These are phyloP conservation scores for Archaeoteleia sp. DNA, from an alignment of 2,888 invertebrate genomes.

Conservation along the genomic window DNA sequence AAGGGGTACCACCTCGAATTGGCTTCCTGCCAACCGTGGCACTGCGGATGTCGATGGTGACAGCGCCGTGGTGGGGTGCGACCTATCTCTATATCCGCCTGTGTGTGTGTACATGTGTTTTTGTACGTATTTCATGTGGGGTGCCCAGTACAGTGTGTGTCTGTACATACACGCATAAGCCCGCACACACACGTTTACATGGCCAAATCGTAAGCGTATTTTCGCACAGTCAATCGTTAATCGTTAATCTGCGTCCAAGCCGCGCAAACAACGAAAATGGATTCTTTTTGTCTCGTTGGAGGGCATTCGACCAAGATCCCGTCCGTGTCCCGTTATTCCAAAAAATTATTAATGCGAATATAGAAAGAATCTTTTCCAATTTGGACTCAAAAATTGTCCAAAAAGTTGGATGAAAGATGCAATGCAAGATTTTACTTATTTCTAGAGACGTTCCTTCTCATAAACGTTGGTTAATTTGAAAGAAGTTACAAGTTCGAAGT, in stretches of 20 bases:
- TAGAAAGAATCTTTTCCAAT: too few species aligned
- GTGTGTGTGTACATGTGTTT: conserved; percentile 22
- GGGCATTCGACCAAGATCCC: conserved; percentile 25
- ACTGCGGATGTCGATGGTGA: conserved; percentile 72
- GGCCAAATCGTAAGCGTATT: conserved; percentile 7
- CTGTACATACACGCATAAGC: conserved; percentile 21
- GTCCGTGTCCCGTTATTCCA: conserved; percentile 19
- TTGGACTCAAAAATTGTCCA: too few species aligned
- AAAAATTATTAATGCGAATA: too few species aligned
- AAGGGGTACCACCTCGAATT: conserved; percentile 56
- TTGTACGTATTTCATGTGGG: conserved; percentile 19
- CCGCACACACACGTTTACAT: neutral
- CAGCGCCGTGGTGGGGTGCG: conserved; percentile 41
- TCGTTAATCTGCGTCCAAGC: conserved; percentile 33
- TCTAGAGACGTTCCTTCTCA: neutral
- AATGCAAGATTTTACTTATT: too few species aligned
- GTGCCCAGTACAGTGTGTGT: conserved; percentile 46
- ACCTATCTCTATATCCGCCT: conserved; percentile 29
- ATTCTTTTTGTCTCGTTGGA: conserved; percentile 21
- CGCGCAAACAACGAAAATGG: conserved; percentile 9
- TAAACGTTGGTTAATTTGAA: conserved; percentile 12
- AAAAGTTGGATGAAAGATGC: too few species aligned
- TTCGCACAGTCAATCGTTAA: conserved; percentile 48
- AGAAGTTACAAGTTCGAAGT: neutral
- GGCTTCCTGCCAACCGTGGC: conserved; percentile 70